Evolutionary conservation across 2,797 vertebrate genomes (phyloP), one percentile per base, ranked within the genome.

Genomic region (Parambassis ranga): DNA sequence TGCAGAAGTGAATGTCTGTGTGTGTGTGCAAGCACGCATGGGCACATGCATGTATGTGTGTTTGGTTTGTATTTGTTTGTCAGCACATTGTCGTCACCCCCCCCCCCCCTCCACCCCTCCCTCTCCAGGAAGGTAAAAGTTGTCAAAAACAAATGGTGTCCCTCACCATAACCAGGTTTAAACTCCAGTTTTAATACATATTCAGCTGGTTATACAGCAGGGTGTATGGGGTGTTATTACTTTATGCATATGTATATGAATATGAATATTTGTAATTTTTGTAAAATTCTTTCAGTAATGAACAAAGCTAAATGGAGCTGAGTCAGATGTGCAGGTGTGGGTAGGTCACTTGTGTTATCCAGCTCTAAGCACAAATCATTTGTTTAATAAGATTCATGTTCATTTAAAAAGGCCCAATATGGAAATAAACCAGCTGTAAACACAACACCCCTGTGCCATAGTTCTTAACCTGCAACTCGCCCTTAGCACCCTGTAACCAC

Each of bases 21-120:
- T 42, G 35, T 70, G 46, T 73, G 39, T 48, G 67, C 43, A 49
- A 24, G 53, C 33, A 18, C 39, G 35, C 37, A 55, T 31, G 49
- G n/a, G n/a, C n/a, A n/a, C n/a, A 49, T 24, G 53, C 33, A 18
- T 39, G 35, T 37, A 55, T 31, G 49, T 37, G 37, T 28, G 41
- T n/a, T n/a, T n/a, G n/a, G n/a, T n/a, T n/a, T n/a, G n/a, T 27
- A 47, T 50, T 55, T 75, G 72, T 75, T 72, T 81, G 81, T 84
- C 84, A 85, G 79, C 78, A 82, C 82, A 79, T 85, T 72, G 50
- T 59, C 71, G 43, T 31, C 20, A n/a, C 30, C 49, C 36, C 59
- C 18, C 66, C 39, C 57, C 63, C 62, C n/a, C 50, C 58, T 43
- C 31, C 20, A n/a, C 30, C 49, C 36, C 59, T 18, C 66, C 39